Conservation (phyloP, 1,140 invertebrate genomes). For the Rhizoglyphus robini region DNA sequence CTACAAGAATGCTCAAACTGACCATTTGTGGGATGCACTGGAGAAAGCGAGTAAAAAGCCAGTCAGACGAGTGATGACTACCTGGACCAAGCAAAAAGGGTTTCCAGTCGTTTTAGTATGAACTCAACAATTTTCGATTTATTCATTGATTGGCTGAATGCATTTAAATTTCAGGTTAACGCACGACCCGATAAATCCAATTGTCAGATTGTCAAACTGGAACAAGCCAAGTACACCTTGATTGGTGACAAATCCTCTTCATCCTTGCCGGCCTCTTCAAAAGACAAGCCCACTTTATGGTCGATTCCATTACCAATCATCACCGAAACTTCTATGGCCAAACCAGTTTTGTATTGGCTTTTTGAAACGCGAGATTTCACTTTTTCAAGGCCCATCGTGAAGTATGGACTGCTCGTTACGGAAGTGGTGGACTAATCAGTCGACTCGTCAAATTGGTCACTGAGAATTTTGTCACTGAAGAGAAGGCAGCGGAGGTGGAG, state of each 20-base stretch:
- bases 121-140: neutral
- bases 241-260: conserved; percentile 52
- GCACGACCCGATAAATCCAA: conserved; percentile 23
- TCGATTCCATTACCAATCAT: conserved; percentile 78
- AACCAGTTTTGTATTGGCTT: conserved; percentile 46
- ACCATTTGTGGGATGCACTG: conserved; percentile 83
- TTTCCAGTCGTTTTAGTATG: conserved; percentile 54
- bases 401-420: conserved; percentile 56
- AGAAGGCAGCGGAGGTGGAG: conserved; percentile 61
- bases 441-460: conserved; percentile 44
- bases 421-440: conserved; percentile 61
- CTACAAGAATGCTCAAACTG: conserved; percentile 81
- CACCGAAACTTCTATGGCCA: conserved; percentile 50
- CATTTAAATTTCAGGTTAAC: neutral
- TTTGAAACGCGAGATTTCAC: conserved; percentile 44
- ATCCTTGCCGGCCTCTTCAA: too few species aligned
- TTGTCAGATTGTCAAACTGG: conserved; percentile 53
- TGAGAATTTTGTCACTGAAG: conserved; percentile 72
- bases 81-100: conserved; percentile 87
- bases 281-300: conserved; percentile 45
- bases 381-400: conserved; percentile 78
- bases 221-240: conserved; percentile 76
- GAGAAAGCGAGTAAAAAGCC: conserved; percentile 80
- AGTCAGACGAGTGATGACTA: conserved; percentile 79
- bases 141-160: too few species aligned